phyloP scores from a whole-genome alignment of 2,113 vertebrate species.

The Bolborhynchus lineola region DNA sequence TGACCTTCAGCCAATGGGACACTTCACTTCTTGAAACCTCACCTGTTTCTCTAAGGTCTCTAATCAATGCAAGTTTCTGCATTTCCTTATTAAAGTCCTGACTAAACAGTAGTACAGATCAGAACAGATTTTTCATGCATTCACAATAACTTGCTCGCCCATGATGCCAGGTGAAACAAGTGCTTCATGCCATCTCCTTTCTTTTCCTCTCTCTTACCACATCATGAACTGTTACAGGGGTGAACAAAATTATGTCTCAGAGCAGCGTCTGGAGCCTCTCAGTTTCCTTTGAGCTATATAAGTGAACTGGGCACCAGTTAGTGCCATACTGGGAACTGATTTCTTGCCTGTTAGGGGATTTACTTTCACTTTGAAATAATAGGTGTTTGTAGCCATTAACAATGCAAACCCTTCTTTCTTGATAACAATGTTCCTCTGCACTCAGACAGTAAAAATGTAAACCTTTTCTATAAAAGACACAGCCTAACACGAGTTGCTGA shows the following conservation, averaged over 20 bases:
- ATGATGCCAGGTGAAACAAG: background rate
- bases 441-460: background rate
- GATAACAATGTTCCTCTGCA: background rate
- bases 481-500: background rate
- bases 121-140: background rate
- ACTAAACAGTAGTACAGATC: background rate
- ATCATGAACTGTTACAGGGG: background rate
- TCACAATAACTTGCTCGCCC: background rate
- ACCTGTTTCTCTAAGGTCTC: background rate
- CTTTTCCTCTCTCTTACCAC: background rate
- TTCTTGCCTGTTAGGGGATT: background rate
- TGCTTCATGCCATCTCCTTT: background rate
- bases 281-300: background rate
- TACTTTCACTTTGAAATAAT: background rate
- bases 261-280: background rate
- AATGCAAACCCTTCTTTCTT: background rate
- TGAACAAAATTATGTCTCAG: background rate
- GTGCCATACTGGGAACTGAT: background rate
- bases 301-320: background rate
- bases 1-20: background rate
- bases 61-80: background rate
- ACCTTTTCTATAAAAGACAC: background rate
- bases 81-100: background rate
- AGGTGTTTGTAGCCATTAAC: background rate
- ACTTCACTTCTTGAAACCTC: background rate